These are phyloP conservation scores for Prunella fulvescens DNA, from an alignment of 2,113 vertebrate genomes.

Conservation along the genomic window DNA sequence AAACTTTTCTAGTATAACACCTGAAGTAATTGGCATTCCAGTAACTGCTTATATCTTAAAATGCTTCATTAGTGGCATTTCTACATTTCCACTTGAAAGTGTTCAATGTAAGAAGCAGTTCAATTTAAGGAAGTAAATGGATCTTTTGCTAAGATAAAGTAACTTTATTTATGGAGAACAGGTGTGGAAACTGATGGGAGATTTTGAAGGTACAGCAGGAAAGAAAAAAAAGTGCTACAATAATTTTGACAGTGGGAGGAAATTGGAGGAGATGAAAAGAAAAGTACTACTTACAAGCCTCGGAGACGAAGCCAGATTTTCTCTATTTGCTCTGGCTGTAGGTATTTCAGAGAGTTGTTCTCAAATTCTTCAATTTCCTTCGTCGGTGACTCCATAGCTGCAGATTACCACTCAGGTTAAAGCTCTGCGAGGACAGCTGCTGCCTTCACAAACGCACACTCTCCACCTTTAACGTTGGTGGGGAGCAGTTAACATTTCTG, in stretches of 20 bases:
- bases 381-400: conserved; percentile 94
- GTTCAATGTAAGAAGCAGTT: neutral
- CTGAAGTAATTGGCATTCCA: neutral
- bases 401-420: conserved; percentile 45
- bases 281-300: conserved; percentile 88
- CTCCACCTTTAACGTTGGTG: conserved; percentile 34
- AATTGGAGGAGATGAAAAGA: neutral
- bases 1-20: neutral
- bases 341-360: conserved; percentile 95
- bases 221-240: neutral
- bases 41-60: neutral
- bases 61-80: neutral
- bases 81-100: neutral
- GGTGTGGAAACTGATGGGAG: conserved; percentile 45
- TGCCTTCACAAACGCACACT: neutral
- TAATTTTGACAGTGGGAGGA: neutral
- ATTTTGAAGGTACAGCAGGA: neutral
- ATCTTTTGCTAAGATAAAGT: neutral
- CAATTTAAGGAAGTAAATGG: neutral
- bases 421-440: neutral
- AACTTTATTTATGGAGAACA: conserved; percentile 45
- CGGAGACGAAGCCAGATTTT: conserved; percentile 98
- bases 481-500: conserved; percentile 3
- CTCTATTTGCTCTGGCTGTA: conserved; percentile 97
- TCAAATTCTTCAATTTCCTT: conserved; percentile 99